These are phyloP conservation scores for Epinotia bilunana DNA, from an alignment of 2,888 invertebrate species.

Conservation along the genomic window DNA sequence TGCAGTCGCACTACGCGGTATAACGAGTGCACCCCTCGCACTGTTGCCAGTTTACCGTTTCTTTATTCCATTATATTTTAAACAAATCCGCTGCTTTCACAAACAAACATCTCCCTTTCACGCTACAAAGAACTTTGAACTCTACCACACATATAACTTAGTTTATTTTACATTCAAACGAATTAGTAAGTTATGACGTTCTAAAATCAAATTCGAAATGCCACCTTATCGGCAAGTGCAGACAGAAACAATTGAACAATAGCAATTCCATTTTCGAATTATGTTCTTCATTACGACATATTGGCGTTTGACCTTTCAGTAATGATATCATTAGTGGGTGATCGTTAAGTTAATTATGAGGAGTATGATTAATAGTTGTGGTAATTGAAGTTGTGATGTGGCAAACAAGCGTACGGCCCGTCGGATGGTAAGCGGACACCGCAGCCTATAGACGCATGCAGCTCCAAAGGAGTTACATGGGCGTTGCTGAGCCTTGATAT, in stretches of 20 bases:
- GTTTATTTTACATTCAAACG: not conserved
- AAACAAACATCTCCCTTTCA: conserved; percentile 9
- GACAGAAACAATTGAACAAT: conserved; percentile 57
- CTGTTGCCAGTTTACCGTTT: conserved; percentile 78
- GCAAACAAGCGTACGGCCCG: too few relatives aligned
- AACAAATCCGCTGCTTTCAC: conserved; percentile 62
- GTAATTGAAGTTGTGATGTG: conserved; percentile 23
- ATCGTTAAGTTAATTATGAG: conserved; percentile 15
- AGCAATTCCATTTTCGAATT: conserved; percentile 57
- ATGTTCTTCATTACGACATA: conserved; percentile 58
- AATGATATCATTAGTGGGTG: conserved; percentile 54
- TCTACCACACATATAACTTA: not conserved
- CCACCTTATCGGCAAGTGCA: conserved; percentile 75
- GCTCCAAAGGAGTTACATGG: too few relatives aligned
- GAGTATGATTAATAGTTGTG: not conserved
- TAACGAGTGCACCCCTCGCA: conserved; percentile 75
- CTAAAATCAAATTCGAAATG: conserved; percentile 50
- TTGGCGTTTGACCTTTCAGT: conserved; percentile 53
- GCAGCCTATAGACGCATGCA: too few relatives aligned
- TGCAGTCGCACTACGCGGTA: conserved; percentile 51
- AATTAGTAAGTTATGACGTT: not conserved
- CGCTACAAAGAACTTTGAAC: conserved; percentile 6
- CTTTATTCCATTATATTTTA: conserved; percentile 84
- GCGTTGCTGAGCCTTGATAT: too few relatives aligned
- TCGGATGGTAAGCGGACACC: too few relatives aligned